A percentile compares a stretch with the other conserved stretches of the same genome.
Evolutionary conservation across 2,888 invertebrate species (phyloP).

Genomic region (Entomobrya multifasciata): DNA sequence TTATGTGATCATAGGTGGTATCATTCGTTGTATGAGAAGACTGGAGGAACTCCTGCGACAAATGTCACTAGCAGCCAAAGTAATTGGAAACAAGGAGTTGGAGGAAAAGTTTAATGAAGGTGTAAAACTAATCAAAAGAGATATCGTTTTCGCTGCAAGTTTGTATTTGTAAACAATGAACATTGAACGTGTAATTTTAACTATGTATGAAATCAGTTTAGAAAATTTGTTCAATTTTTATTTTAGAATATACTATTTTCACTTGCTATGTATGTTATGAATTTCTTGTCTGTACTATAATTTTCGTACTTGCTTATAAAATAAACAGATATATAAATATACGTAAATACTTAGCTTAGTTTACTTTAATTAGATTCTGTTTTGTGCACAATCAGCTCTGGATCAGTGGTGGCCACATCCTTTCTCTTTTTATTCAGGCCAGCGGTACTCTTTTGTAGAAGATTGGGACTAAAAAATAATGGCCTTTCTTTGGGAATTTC

Average conservation of each 20-base stretch:
- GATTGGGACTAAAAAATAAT: constrained; percentile 92
- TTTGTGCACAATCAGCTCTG: constrained; percentile 71
- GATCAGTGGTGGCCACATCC: constrained; percentile 67
- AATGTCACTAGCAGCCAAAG: constrained; percentile 97
- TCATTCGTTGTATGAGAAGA: constrained; percentile 95
- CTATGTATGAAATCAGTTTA: too few species aligned
- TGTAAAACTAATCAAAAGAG: constrained; percentile 95
- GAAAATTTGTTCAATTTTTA: not conserved
- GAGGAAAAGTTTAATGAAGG: constrained; percentile 98
- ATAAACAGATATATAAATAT: too few species aligned
- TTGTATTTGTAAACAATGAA: constrained; percentile 88
- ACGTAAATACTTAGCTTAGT: not conserved
- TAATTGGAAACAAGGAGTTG: constrained; percentile 96
- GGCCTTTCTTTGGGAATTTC: constrained; percentile 93
- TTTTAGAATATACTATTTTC: not conserved
- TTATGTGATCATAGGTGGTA: constrained; percentile 84
- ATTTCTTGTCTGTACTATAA: too few species aligned
- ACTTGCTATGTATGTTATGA: too few species aligned
- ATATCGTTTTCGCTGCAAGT: constrained; percentile 99
- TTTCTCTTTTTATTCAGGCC: constrained; percentile 82
- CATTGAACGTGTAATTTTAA: not conserved
- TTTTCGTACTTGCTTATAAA: too few species aligned
- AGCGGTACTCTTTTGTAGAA: constrained; percentile 89
- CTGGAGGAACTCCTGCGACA: constrained; percentile 97
- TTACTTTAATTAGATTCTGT: constrained; percentile 28